phyloP scores from a whole-genome alignment of 2,888 invertebrate species.

The Heliconius hortense region DNA sequence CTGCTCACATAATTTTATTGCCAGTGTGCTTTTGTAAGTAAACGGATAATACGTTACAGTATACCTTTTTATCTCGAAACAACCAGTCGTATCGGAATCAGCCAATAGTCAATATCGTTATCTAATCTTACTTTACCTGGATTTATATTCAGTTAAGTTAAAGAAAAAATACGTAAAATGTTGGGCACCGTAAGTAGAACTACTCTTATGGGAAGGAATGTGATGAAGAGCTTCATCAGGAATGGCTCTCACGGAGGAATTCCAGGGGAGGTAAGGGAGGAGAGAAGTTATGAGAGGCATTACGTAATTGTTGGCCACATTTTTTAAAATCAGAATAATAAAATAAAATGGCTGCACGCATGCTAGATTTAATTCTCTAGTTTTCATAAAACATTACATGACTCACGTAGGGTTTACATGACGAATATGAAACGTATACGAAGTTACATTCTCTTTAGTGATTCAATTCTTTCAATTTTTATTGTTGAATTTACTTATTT shows the following conservation, averaged over 20 bases:
- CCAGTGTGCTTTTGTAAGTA: conserved; percentile 8
- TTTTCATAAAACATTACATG: not conserved
- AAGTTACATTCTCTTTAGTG: not conserved
- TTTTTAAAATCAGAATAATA: not conserved
- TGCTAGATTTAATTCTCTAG: conserved; percentile 3
- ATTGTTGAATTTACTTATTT: not conserved
- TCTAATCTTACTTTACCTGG: conserved; percentile 59
- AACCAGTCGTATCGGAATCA: conserved; percentile 50
- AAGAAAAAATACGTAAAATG: conserved; percentile 57
- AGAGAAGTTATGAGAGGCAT: conserved; percentile 39
- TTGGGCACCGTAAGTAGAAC: conserved; percentile 68
- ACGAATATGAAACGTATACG: not conserved
- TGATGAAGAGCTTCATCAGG: conserved; percentile 63
- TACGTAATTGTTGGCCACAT: conserved; percentile 54
- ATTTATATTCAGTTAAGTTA: conserved; percentile 32
- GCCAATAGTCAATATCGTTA: conserved; percentile 56
- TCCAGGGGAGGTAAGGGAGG: conserved; percentile 67
- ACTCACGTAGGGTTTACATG: not conserved
- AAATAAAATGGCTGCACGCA: not conserved
- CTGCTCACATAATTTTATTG: conserved; percentile 5
- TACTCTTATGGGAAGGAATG: conserved; percentile 65
- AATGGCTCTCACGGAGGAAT: conserved; percentile 71
- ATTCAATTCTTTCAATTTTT: not conserved
- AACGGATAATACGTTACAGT: conserved; percentile 22
- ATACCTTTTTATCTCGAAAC: conserved; percentile 49